A percentile compares a stretch with the other conserved stretches of the same genome.
phyloP scores from a whole-genome alignment of 2,113 vertebrate genomes.

The Ploceus nigricollis region DNA sequence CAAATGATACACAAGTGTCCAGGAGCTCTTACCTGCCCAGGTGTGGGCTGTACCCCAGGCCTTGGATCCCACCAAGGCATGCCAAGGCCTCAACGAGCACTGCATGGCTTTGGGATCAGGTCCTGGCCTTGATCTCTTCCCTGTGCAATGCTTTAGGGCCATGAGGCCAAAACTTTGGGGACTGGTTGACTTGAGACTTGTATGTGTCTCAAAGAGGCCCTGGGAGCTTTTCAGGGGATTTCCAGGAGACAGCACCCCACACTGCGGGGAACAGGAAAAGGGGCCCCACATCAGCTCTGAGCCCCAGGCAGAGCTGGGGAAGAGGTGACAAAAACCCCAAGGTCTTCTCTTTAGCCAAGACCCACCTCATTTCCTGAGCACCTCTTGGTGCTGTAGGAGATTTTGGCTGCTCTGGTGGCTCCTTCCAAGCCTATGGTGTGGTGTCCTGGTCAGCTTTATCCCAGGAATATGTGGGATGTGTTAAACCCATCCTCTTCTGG shows the following conservation, averaged over 20 bases:
- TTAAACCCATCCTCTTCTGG: not conserved
- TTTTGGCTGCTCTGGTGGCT: not conserved
- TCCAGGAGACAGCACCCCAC: not conserved
- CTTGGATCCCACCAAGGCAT: not conserved
- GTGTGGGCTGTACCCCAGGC: not conserved
- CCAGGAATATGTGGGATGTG: not conserved
- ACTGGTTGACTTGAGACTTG: fast-evolving
- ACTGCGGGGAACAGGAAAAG: fast-evolving
- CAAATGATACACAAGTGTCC: not conserved
- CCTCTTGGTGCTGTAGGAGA: not conserved
- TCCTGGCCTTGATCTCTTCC: not conserved
- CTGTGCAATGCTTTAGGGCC: not conserved
- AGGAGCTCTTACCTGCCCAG: not conserved
- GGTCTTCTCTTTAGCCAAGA: not conserved
- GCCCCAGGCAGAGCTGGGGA: not conserved
- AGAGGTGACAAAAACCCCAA: too few species aligned
- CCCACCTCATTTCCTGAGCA: not conserved
- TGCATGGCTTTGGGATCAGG: fast-evolving
- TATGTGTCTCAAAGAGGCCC: not conserved
- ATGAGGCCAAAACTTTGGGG: not conserved
- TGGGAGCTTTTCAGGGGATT: not conserved
- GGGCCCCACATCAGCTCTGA: not conserved
- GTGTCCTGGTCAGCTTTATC: not conserved
- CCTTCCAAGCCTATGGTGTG: fast-evolving
- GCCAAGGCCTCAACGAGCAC: fast-evolving